Evolutionary conservation across 2,888 invertebrate genomes (phyloP).

Genomic region (Pheosia tremula): DNA sequence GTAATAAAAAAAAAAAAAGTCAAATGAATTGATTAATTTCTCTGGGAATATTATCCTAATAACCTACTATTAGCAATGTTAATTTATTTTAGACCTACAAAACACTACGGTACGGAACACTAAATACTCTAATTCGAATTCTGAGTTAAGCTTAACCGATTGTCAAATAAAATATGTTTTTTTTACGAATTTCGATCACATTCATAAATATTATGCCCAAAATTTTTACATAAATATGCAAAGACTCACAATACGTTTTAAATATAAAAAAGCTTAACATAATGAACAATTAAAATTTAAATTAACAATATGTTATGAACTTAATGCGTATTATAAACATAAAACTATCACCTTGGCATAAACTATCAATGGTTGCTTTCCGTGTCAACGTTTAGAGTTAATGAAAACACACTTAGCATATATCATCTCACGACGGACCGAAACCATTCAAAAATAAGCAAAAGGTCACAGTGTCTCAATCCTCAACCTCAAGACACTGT

Average conservation of each 20-base stretch:
- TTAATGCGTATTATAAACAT: constrained; percentile 17
- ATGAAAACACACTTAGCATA: constrained; percentile 17
- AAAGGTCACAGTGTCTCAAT: too few relatives aligned
- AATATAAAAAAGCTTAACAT: not conserved
- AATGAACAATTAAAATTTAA: constrained; percentile 28
- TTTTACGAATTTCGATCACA: not conserved
- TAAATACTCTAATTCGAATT: too few relatives aligned
- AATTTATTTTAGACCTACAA: too few relatives aligned
- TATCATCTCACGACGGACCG: not conserved
- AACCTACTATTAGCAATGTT: too few relatives aligned
- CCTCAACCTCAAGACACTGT: too few relatives aligned
- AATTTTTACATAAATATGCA: not conserved
- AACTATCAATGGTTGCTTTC: constrained; percentile 12
- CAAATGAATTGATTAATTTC: too few relatives aligned
- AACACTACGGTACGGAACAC: too few relatives aligned
- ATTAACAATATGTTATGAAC: constrained; percentile 10
- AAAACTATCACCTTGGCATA: constrained; percentile 17
- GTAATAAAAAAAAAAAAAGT: too few relatives aligned
- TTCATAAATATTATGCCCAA: not conserved
- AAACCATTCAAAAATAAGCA: too few relatives aligned
- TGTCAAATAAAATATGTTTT: too few relatives aligned
- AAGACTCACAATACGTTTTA: not conserved
- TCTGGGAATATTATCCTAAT: too few relatives aligned
- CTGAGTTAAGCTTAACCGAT: too few relatives aligned
- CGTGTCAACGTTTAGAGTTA: constrained; percentile 11